Percentiles rank a stretch among this genome's conserved stretches.
These are phyloP conservation scores for Pissodes strobi DNA, from an alignment of 1,140 invertebrate species.

Conservation along the genomic window DNA sequence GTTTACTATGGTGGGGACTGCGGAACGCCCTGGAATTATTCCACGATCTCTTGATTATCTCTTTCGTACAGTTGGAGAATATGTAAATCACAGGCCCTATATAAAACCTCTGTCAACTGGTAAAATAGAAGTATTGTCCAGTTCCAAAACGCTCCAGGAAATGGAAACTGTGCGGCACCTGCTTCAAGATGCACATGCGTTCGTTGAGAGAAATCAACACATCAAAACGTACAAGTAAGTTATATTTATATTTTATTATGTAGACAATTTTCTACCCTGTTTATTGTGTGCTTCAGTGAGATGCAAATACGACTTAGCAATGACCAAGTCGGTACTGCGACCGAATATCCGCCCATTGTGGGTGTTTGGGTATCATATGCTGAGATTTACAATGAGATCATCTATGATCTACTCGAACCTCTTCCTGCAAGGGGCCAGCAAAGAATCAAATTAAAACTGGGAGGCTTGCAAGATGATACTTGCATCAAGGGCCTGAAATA, in stretches of 20 bases:
- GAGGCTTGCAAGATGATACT: conserved; percentile 67
- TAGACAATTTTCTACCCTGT: too few species aligned
- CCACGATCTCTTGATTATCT: conserved; percentile 80
- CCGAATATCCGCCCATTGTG: conserved; percentile 49
- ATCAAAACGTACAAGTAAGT: too few species aligned
- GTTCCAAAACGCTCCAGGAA: too few species aligned
- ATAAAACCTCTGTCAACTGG: too few species aligned
- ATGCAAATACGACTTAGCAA: too few species aligned
- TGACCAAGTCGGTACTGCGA: conserved; percentile 51
- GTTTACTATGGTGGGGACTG: conserved; percentile 80
- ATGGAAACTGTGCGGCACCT: too few species aligned
- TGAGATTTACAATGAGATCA: conserved; percentile 92
- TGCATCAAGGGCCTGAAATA: conserved; percentile 80
- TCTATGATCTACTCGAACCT: conserved; percentile 79
- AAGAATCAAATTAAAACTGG: conserved; percentile 61
- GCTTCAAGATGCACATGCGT: too few species aligned
- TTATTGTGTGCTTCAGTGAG: too few species aligned
- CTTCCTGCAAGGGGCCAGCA: conserved; percentile 54
- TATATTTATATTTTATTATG: too few species aligned
- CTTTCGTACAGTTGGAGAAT: conserved; percentile 65
- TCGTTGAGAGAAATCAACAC: too few species aligned
- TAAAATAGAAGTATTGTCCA: too few species aligned
- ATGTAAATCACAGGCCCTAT: too few species aligned
- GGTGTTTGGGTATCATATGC: conserved; percentile 86
- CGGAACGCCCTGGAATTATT: conserved; percentile 74